Conservation (phyloP, 2,113 vertebrate genomes). For the Scomber japonicus region DNA sequence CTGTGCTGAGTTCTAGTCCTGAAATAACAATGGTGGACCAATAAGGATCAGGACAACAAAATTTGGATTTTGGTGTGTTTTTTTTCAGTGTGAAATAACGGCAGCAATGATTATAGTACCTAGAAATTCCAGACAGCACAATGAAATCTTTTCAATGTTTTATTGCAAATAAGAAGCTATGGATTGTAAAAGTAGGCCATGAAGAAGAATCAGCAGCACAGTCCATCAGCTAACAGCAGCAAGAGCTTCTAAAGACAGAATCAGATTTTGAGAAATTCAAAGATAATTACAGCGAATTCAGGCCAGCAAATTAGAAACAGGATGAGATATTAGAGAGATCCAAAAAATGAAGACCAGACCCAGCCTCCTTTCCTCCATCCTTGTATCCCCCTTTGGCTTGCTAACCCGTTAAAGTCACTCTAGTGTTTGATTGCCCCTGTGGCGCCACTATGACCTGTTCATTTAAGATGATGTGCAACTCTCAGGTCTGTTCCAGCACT, state of each 20-base stretch:
- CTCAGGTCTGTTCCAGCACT: slow-evolving; percentile 74
- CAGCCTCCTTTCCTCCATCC: neutral
- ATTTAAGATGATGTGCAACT: slow-evolving; percentile 86
- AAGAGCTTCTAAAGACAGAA: slow-evolving; percentile 21
- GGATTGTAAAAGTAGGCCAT: slow-evolving; percentile 58
- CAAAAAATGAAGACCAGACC: slow-evolving; percentile 31
- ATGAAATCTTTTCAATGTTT: slow-evolving; percentile 22
- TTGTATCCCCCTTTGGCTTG: neutral
- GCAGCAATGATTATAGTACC: slow-evolving; percentile 46
- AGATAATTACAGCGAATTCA: slow-evolving; percentile 41
- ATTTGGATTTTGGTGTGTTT: slow-evolving; percentile 31
- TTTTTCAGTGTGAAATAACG: slow-evolving; percentile 33
- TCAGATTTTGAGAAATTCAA: slow-evolving; percentile 25
- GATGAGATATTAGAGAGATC: slow-evolving; percentile 29
- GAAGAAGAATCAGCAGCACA: slow-evolving; percentile 31
- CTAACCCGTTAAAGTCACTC: slow-evolving; percentile 72
- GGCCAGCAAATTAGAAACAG: slow-evolving; percentile 36
- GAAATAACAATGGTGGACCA: slow-evolving; percentile 35
- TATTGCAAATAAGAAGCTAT: slow-evolving; percentile 35
- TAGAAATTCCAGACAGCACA: slow-evolving; percentile 15
- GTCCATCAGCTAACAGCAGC: slow-evolving; percentile 36
- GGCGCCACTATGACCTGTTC: slow-evolving; percentile 80
- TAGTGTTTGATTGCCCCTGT: slow-evolving; percentile 81
- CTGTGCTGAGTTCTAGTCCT: slow-evolving; percentile 35
- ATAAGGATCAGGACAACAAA: slow-evolving; percentile 35